Evolutionary conservation across 2,797 vertebrate species (phyloP).

Genomic region (Botia kubotai): DNA sequence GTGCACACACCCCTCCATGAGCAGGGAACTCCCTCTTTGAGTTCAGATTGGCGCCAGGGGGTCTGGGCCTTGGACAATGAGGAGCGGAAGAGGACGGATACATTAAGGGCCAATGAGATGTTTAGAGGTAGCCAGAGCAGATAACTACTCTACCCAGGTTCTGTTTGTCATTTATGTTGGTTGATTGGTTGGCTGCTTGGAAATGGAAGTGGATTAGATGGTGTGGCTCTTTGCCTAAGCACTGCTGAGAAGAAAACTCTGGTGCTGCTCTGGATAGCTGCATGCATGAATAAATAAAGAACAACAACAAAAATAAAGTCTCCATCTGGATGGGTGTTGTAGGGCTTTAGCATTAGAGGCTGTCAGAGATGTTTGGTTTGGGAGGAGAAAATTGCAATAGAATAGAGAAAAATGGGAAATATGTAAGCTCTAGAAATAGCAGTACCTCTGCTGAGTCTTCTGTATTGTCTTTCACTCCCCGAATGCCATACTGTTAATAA

Average conservation of each 20-base stretch:
- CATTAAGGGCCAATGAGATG: slow-evolving; percentile 44
- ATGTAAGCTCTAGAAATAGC: slow-evolving; percentile 40
- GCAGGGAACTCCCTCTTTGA: slow-evolving; percentile 52
- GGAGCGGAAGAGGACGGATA: slow-evolving; percentile 13
- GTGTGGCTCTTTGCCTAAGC: slow-evolving; percentile 76
- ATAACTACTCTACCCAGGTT: slow-evolving; percentile 20
- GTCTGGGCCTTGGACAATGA: slow-evolving; percentile 55
- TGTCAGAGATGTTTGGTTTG: slow-evolving; percentile 40
- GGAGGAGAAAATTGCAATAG: background rate
- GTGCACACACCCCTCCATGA: slow-evolving; percentile 68
- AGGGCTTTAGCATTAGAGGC: slow-evolving; percentile 68
- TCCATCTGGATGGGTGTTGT: slow-evolving; percentile 81
- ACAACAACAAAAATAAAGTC: slow-evolving; percentile 83
- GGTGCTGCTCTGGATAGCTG: slow-evolving; percentile 76
- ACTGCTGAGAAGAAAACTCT: slow-evolving; percentile 71
- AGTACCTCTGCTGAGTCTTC: slow-evolving; percentile 4
- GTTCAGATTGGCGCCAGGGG: slow-evolving; percentile 67
- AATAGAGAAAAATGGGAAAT: slow-evolving; percentile 56
- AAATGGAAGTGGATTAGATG: slow-evolving; percentile 74
- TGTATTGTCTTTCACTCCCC: background rate
- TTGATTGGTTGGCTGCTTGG: slow-evolving; percentile 11
- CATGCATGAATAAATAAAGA: slow-evolving; percentile 83
- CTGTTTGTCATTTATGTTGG: background rate
- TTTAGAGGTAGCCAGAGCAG: slow-evolving; percentile 11
- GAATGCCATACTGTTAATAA: background rate